Base-by-base conservation (phyloP, 2,888 invertebrate genomes). In the Lochmaea crataegi region DNA sequence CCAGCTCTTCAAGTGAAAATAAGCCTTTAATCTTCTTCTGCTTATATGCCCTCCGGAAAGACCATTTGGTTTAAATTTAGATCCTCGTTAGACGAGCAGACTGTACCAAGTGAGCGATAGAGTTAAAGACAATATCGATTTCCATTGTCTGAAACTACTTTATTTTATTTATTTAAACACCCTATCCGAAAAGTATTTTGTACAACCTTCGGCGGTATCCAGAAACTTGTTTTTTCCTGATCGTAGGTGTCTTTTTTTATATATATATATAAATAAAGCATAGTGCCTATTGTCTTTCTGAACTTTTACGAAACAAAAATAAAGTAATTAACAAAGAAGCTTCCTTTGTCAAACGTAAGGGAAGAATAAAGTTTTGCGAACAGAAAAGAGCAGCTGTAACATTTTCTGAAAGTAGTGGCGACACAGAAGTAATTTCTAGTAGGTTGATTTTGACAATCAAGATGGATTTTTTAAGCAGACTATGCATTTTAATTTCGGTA, bases 311-410 rank as follows among this genome's bases (percentile, higher is more conserved):
- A 16, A 51, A 16, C 6, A 51, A 51, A 51, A n/a, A 51, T 51
- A 51, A 16, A 51, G 51, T 51, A 51, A 51, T 51, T 51, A 51
- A 16, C 11, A n/a, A 51, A 51, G 51, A 51, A 51, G 51, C 16
- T 51, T 51, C 7, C 51, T 51, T n/a, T n/a, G 51, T 51, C n/a
- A n/a, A 7, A 51, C 3, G 5, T 16, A n/a, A n/a, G n/a, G 7
- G 7, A 51, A 51, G n/a, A 51, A 51, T 51, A 51, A 51, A 51
- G n/a, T 51, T 51, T 7, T 7, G 0, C 2, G 2, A 7, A 12
- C 2, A 51, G n/a, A 51, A 51, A 16, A 51, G 51, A 51, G 7
- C 14, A n/a, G n/a, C n/a, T 51, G 7, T 16, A 51, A 51, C 7
- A n/a, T 7, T 51, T 51, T 14, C 51, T n/a, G 2, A 2, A 51